These are phyloP conservation scores for Cyphomyrus discorhynchus DNA, from an alignment of 2,113 vertebrate species.

Conservation along the genomic window DNA sequence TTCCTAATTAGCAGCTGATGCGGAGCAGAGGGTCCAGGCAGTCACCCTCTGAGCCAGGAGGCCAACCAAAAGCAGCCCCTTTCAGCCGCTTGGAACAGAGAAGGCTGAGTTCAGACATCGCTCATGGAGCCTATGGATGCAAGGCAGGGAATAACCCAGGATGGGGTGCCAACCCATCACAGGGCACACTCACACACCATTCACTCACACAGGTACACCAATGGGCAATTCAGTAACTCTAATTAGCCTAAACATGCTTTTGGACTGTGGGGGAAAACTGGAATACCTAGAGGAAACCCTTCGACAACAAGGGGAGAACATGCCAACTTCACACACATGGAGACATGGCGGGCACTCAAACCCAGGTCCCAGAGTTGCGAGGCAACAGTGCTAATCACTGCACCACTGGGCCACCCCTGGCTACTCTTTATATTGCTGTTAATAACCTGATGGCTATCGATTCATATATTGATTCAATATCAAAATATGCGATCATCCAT, in stretches of 20 bases:
- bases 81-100: too few relatives aligned
- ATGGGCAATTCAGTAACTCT: neutral
- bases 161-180: neutral
- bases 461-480: neutral
- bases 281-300: neutral
- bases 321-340: neutral
- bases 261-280: neutral
- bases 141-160: neutral
- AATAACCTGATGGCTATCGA: neutral
- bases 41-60: neutral
- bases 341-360: neutral
- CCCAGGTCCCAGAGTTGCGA: neutral
- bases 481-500: neutral
- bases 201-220: neutral
- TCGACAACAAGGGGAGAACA: neutral
- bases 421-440: neutral
- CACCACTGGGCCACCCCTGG: neutral
- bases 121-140: neutral
- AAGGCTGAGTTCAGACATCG: neutral
- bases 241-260: neutral
- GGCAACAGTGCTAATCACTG: neutral
- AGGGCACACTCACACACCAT: neutral
- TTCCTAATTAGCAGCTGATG: neutral
- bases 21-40: neutral
- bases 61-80: neutral